Base-by-base conservation (phyloP, 1,140 invertebrate genomes). In the Phortica variegata region DNA sequence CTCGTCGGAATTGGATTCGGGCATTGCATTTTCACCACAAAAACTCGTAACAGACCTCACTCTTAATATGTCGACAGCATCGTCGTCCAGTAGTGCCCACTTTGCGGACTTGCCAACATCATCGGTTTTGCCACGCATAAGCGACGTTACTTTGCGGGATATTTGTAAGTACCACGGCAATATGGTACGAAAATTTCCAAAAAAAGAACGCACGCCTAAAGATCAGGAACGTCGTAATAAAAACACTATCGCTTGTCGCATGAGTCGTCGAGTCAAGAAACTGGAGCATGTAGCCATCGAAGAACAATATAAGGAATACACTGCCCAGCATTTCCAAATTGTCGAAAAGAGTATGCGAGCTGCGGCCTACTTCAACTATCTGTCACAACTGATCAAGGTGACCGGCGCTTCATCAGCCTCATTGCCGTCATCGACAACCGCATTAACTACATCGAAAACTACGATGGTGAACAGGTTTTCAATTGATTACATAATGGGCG, bases 91-190 rank as follows among this genome's bases (percentile, higher is more conserved):
- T 51, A 2, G 19, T n/a, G 3, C 44, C 45, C 42, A 49, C 54
- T 1, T 60, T 57, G 2, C 16, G 47, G 7, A 15, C 56, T 29
- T 43, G n/a, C 21, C 9, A 26, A 34, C 4, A 38, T 43, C 5
- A 38, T 3, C 16, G 18, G 17, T 12, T 3, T 19, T 43, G 29
- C 41, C 41, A 6, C 12, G 9, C 9, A 61, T 74, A 4, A 60
- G 43, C 6, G 42, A 56, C 5, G 61, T 58, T 12, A 53, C 61
- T 4, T 37, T 73, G 17, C 49, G 50, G 13, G 56, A 70, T 18
- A 70, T 74, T 32, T 73, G 65, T 32, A 69, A 74, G 16, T 74
- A 70, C 26, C 63, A 74, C 17, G 57, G 52, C 2, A 74, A 73
- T 17, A 73, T 73, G 70, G 70, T 73, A n/a, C 29, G 70, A 1